A percentile compares a stretch with the other conserved stretches of the same genome.
These are phyloP conservation scores for Odontamblyopus lacepedii DNA, from an alignment of 2,797 vertebrate genomes.

Conservation along the genomic window DNA sequence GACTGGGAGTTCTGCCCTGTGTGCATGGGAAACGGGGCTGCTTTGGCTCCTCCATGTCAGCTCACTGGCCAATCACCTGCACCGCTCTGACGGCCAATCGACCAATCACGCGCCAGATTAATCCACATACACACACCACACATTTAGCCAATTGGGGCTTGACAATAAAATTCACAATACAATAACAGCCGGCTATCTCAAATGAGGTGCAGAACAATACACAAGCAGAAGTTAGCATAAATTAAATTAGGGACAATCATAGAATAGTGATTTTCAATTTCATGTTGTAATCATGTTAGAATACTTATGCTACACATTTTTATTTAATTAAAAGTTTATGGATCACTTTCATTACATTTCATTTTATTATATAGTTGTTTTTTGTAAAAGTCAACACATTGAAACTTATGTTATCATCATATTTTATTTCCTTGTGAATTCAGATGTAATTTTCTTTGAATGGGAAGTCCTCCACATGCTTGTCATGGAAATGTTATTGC, in stretches of 20 bases:
- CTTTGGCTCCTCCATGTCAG: slow-evolving; percentile 14
- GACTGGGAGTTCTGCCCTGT: slow-evolving; percentile 11
- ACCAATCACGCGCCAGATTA: slow-evolving; percentile 28
- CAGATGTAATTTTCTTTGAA: too few species aligned
- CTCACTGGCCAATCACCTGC: slow-evolving; percentile 6
- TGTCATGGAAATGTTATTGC: too few species aligned
- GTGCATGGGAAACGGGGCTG: slow-evolving; percentile 4
- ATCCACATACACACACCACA: slow-evolving; percentile 20
- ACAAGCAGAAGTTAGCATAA: background rate
- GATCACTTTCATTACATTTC: slow-evolving; percentile 3
- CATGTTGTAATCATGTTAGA: slow-evolving; percentile 13
- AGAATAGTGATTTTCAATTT: slow-evolving; percentile 12
- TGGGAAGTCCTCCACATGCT: too few species aligned
- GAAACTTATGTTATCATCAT: background rate
- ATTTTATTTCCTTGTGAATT: background rate
- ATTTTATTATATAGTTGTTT: slow-evolving; percentile 25
- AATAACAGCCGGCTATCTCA: background rate
- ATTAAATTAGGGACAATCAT: slow-evolving; percentile 9
- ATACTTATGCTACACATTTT: background rate
- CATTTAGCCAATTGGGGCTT: slow-evolving; percentile 13
- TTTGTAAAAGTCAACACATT: slow-evolving; percentile 16
- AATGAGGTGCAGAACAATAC: background rate
- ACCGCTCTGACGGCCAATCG: slow-evolving; percentile 1
- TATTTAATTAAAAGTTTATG: slow-evolving; percentile 12
- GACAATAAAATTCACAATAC: slow-evolving; percentile 1